Evolutionary conservation across 2,888 invertebrate genomes (phyloP).

Genomic region (Linnaemya tessellans): DNA sequence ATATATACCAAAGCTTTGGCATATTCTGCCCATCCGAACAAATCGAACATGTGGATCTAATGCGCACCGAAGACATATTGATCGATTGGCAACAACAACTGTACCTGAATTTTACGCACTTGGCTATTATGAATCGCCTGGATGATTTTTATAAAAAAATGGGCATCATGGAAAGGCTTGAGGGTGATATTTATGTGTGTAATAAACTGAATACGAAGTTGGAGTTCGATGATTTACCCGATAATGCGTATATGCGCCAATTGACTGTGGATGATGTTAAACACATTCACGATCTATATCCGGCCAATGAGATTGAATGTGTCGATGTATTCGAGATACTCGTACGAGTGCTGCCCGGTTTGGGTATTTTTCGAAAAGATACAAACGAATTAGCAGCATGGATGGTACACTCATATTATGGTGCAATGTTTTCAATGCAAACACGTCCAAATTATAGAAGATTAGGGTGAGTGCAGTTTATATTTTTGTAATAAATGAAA

Average conservation of each 20-base stretch:
- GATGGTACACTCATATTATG: slow-evolving; percentile 96
- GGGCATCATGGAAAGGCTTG: slow-evolving; percentile 89
- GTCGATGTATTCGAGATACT: slow-evolving; percentile 92
- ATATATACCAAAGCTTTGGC: slow-evolving; percentile 92
- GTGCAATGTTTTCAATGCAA: slow-evolving; percentile 96
- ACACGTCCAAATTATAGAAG: slow-evolving; percentile 90
- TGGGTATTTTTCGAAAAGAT: slow-evolving; percentile 88
- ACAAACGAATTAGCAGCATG: slow-evolving; percentile 91
- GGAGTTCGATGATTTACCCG: slow-evolving; percentile 86
- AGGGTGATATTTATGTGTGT: slow-evolving; percentile 91
- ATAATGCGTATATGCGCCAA: slow-evolving; percentile 90
- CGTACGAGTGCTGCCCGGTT: slow-evolving; percentile 90
- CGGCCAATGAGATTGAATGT: slow-evolving; percentile 94
- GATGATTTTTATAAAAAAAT: slow-evolving; percentile 87
- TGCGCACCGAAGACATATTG: slow-evolving; percentile 90
- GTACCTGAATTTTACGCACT: slow-evolving; percentile 94
- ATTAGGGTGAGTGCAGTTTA: slow-evolving; percentile 84
- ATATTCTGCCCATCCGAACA: slow-evolving; percentile 92
- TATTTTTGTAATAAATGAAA: no score
- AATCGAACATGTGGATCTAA: slow-evolving; percentile 88
- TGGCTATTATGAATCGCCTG: slow-evolving; percentile 90
- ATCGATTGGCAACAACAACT: slow-evolving; percentile 91
- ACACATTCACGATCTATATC: slow-evolving; percentile 93
- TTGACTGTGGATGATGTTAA: slow-evolving; percentile 90
- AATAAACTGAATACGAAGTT: slow-evolving; percentile 86